Conservation (phyloP, 2,888 invertebrate species). For the Clunio marinus region DNA sequence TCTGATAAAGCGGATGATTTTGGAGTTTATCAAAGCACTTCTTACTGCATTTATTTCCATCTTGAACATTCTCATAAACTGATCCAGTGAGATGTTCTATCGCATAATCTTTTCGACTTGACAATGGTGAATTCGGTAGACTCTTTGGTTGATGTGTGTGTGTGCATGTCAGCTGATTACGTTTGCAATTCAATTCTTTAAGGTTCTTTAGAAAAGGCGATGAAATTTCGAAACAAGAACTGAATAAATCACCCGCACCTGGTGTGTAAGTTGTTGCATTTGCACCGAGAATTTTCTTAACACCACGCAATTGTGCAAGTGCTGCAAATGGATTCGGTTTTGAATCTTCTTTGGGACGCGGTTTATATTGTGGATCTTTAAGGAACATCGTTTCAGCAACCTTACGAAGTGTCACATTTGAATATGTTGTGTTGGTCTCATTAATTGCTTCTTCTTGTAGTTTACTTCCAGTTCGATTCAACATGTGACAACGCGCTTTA, state of each 20-base stretch:
- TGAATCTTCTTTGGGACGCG: conserved; percentile 53
- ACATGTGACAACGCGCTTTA: conserved; percentile 67
- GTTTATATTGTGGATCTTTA: conserved; percentile 76
- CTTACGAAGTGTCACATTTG: conserved; percentile 58
- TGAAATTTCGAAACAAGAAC: conserved; percentile 70
- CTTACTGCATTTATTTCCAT: conserved; percentile 17
- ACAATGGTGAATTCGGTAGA: conserved; percentile 55
- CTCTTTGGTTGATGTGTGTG: conserved; percentile 50
- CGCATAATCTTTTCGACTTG: conserved; percentile 46
- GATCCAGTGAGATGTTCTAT: background rate
- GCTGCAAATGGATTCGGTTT: conserved; percentile 70
- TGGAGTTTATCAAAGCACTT: conserved; percentile 48
- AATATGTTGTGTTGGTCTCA: conserved; percentile 50
- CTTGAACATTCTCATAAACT: background rate
- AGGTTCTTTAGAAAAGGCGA: conserved; percentile 59
- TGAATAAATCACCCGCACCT: conserved; percentile 60
- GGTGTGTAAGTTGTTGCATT: conserved; percentile 53
- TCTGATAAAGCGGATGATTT: conserved; percentile 57
- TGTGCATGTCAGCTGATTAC: conserved; percentile 42
- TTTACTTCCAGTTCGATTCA: conserved; percentile 50
- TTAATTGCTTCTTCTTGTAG: conserved; percentile 42
- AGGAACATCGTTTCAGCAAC: conserved; percentile 83
- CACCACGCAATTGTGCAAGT: conserved; percentile 71
- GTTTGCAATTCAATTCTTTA: conserved; percentile 46
- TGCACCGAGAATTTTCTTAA: conserved; percentile 75